Percentiles rank a stretch among this genome's conserved stretches.
These are phyloP conservation scores for Drosophila punjabiensis DNA, from an alignment of 1,140 invertebrate genomes.

Conservation along the genomic window DNA sequence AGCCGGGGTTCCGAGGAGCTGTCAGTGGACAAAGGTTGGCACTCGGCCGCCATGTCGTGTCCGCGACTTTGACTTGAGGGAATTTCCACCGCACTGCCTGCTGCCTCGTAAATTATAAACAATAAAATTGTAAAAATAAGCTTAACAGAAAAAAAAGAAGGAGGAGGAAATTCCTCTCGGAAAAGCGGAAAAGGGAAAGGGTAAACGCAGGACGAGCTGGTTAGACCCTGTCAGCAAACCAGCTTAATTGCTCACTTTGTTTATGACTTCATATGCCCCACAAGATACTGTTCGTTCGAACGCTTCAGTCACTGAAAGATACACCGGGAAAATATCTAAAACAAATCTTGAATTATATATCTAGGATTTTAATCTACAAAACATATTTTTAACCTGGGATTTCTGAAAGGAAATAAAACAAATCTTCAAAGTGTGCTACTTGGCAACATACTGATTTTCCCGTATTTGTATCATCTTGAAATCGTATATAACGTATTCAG, in stretches of 20 bases:
- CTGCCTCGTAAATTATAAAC: conserved; percentile 67
- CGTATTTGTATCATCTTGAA: not conserved
- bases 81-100: conserved; percentile 23
- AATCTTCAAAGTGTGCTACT: not conserved
- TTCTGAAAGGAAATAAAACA: not conserved
- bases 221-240: conserved; percentile 40
- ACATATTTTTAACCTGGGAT: not conserved
- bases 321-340: not conserved
- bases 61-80: conserved; percentile 49
- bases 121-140: conserved; percentile 67
- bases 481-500: not conserved
- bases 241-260: conserved; percentile 73
- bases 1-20: conserved; percentile 7
- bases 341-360: not conserved
- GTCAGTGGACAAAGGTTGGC: conserved; percentile 62
- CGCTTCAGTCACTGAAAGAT: not conserved
- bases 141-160: conserved; percentile 22
- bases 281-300: conserved; percentile 4
- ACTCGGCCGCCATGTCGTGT: conserved; percentile 54
- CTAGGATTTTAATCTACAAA: not conserved
- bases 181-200: not conserved
- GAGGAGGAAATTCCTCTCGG: conserved; percentile 4
- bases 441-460: not conserved
- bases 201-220: not conserved
- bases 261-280: conserved; percentile 74